A percentile compares a stretch with the other conserved stretches of the same genome.
phyloP scores from a whole-genome alignment of 1,140 invertebrate species.

The Drosophila nigrodunni region DNA sequence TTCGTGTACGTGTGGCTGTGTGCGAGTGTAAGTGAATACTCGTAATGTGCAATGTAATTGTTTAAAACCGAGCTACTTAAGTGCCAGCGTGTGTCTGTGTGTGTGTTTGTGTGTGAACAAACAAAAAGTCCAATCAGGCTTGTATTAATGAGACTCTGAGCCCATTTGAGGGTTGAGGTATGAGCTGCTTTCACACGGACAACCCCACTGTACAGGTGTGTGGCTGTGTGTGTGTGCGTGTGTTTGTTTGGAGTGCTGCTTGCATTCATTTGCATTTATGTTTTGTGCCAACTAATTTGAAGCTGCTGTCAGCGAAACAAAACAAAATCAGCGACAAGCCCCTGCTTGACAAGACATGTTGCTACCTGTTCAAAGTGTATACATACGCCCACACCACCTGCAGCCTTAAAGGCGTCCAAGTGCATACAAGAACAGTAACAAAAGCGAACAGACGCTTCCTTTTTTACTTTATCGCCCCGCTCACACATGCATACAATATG shows the following conservation, averaged over 20 bases:
- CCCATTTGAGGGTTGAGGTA: neutral
- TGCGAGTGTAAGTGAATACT: conserved; percentile 12
- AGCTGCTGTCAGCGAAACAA: conserved; percentile 64
- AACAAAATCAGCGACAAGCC: conserved; percentile 77
- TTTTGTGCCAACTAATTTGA: conserved; percentile 82
- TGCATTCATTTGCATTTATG: conserved; percentile 82
- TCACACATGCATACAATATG: conserved; percentile 77
- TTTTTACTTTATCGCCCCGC: conserved; percentile 10
- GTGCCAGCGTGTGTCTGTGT: conserved; percentile 44
- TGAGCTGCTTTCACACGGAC: neutral
- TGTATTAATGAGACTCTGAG: conserved; percentile 71
- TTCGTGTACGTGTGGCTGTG: neutral
- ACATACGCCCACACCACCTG: neutral
- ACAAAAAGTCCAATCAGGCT: conserved; percentile 80
- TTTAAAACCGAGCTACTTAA: conserved; percentile 80
- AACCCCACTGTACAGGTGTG: conserved; percentile 16
- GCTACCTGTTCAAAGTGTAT: conserved; percentile 4
- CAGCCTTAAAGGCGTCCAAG: conserved; percentile 50
- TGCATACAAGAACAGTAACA: conserved; percentile 63
- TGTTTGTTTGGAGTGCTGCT: conserved; percentile 23
- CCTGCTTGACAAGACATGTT: conserved; percentile 46
- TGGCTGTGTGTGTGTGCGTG: neutral
- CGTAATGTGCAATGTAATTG: conserved; percentile 80
- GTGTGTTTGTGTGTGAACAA: conserved; percentile 41
- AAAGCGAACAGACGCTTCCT: conserved; percentile 30